Conservation (phyloP, 2,888 invertebrate genomes). For the Caenorhabditis sp. region DNA sequence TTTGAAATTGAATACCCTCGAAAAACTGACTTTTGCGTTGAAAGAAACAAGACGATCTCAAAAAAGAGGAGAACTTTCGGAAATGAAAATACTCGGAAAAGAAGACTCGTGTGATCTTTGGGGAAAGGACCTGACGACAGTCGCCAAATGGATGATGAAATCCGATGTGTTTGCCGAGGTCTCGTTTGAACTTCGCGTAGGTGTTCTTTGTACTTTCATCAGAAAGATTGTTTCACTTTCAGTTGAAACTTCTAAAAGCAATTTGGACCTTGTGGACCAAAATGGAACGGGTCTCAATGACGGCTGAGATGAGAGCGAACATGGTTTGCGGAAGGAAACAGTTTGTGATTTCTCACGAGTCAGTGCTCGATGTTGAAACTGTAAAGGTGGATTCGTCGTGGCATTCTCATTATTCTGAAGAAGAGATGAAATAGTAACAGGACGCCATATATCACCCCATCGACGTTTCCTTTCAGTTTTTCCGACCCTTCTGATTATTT, state of each 20-base stretch:
- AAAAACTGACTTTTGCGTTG: constrained; percentile 7
- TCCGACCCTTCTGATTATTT: neutral
- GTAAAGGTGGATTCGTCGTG: neutral
- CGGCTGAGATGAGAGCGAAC: constrained; percentile 12
- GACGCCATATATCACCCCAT: neutral
- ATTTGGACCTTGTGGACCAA: constrained; percentile 11
- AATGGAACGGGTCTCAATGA: constrained; percentile 8
- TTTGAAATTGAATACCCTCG: neutral
- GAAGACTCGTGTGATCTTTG: neutral
- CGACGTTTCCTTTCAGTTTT: neutral
- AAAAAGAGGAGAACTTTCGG: neutral
- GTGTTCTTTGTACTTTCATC: too few relatives aligned
- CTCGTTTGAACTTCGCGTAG: neutral
- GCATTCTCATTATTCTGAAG: neutral
- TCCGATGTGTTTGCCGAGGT: constrained; percentile 12
- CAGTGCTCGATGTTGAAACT: neutral
- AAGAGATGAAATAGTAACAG: constrained; percentile 3
- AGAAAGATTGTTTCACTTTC: neutral
- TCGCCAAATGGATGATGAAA: constrained; percentile 11
- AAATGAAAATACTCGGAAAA: constrained; percentile 2
- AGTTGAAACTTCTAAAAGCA: constrained; percentile 4
- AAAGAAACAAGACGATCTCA: neutral
- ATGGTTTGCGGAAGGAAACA: constrained; percentile 5
- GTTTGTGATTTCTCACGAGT: constrained; percentile 4
- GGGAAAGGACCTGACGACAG: neutral